Evolutionary conservation across 2,113 vertebrate species (phyloP), one percentile per base, ranked within the genome.

Genomic region (Cyprinodon variegatus): DNA sequence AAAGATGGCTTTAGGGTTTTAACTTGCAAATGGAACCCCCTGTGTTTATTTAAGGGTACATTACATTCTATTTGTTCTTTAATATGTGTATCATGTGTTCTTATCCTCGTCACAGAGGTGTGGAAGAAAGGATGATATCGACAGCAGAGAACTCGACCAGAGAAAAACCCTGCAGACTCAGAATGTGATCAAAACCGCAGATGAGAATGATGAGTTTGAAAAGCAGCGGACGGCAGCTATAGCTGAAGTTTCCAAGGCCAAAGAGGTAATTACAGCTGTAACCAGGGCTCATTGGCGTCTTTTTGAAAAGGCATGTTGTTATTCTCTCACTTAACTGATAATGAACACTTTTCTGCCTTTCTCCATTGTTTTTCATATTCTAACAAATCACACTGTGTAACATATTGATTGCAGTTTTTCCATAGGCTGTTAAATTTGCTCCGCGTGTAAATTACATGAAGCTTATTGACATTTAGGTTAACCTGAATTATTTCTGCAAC

Each of bases 221-320:
- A 99, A 98, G 88, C 98, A 99, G 83, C 94, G 98, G 81, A 96
- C 93, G n/a, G 97, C 97, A 78, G 97, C 97, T 50, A 99, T 99
- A 45, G 98, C 98, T 37, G 97, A 99, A 93, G 96, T 99, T 66
- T 95, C 98, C 72, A 99, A 97, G 90, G 97, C 94, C 91, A 99
- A 99, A 93, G 98, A 99, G 94, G 98, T 99, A 50, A 7, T 65
- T 50, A 36, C 68, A 79, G 37, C 11, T 20, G 29, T 48, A 63
- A 61, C 36, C 29, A 45, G 12, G 43, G 43, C 8, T 14, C 22
- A 5, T 17, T 4, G 15, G 50, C 50, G 0, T 15, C 45, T 61
- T 4, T 79, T 2, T 40, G 2, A 17, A 3, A 53, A 22, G 65
- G 45, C 22, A 50, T 22, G 17, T 63, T 70, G 29, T 41, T 41